These are phyloP conservation scores for Scrobipalpa costella DNA, from an alignment of 2,888 invertebrate genomes.

Conservation along the genomic window DNA sequence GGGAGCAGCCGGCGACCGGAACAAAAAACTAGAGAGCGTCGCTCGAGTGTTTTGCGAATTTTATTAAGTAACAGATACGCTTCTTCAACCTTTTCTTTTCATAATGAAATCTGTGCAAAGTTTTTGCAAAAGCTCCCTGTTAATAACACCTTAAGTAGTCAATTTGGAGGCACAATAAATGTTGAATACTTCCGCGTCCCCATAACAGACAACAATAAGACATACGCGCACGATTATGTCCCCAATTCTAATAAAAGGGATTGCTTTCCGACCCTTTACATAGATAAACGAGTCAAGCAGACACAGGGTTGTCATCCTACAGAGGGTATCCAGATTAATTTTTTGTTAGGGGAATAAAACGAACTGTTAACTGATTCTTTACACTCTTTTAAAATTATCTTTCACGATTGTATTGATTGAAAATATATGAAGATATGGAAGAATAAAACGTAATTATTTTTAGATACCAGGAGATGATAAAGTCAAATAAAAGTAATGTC, in stretches of 20 bases:
- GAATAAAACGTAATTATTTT: background rate
- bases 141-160: conserved; percentile 53
- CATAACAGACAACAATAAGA: conserved; percentile 66
- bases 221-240: conserved; percentile 68
- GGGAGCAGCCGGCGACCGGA: conserved; percentile 50
- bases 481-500: background rate
- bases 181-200: conserved; percentile 54
- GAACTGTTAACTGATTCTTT: background rate
- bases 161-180: conserved; percentile 58
- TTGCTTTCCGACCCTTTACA: conserved; percentile 71
- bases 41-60: conserved; percentile 35
- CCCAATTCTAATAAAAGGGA: conserved; percentile 72
- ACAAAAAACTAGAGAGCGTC: conserved; percentile 48
- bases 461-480: background rate
- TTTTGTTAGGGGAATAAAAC: background rate
- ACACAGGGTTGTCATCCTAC: conserved; percentile 41
- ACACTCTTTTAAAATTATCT: background rate
- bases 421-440: background rate
- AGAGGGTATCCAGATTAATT: background rate
- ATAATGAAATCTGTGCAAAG: conserved; percentile 28
- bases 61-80: conserved; percentile 24
- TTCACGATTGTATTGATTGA: background rate
- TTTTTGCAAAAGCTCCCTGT: conserved; percentile 3
- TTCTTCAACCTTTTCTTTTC: conserved; percentile 25
- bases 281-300: conserved; percentile 70